Percentiles rank a stretch among this genome's conserved stretches.
These are phyloP conservation scores for Lampris incognitus DNA, from an alignment of 2,113 vertebrate genomes.

Conservation along the genomic window DNA sequence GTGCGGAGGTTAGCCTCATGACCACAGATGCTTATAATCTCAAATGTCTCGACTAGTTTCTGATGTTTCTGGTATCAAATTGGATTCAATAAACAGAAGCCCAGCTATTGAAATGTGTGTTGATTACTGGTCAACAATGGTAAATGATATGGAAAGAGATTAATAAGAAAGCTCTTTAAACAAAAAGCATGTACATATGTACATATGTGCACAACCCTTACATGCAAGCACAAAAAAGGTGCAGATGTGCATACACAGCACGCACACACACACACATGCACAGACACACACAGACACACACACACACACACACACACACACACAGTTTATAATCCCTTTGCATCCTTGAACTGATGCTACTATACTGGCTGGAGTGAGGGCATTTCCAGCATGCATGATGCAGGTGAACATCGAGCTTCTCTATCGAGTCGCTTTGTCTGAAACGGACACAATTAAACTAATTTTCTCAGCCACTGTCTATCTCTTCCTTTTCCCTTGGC, in stretches of 20 bases:
- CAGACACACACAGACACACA: neutral
- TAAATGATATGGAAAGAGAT: conserved; percentile 3
- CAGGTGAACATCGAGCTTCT: conserved; percentile 12
- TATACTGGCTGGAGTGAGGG: neutral
- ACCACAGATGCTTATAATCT: neutral
- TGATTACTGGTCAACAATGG: conserved; percentile 13
- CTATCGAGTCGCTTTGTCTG: conserved; percentile 10
- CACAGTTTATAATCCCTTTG: conserved; percentile 1
- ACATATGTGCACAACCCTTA: neutral
- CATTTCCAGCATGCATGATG: neutral
- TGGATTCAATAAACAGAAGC: neutral
- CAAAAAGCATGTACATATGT: neutral
- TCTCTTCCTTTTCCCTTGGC: neutral
- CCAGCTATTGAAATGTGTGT: neutral
- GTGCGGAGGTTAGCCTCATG: neutral
- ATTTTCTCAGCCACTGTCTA: conserved; percentile 3
- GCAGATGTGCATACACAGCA: too few relatives aligned
- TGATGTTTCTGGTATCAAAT: conserved; percentile 5
- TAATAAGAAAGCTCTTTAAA: neutral
- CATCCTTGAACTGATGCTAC: neutral
- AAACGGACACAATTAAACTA: conserved; percentile 12
- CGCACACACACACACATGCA: conserved; percentile 4
- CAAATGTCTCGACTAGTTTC: neutral
- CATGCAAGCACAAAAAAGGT: neutral
- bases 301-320: conserved; percentile 6